Base-by-base conservation (phyloP, 2,888 invertebrate genomes). In the Ophion slaviceki region DNA sequence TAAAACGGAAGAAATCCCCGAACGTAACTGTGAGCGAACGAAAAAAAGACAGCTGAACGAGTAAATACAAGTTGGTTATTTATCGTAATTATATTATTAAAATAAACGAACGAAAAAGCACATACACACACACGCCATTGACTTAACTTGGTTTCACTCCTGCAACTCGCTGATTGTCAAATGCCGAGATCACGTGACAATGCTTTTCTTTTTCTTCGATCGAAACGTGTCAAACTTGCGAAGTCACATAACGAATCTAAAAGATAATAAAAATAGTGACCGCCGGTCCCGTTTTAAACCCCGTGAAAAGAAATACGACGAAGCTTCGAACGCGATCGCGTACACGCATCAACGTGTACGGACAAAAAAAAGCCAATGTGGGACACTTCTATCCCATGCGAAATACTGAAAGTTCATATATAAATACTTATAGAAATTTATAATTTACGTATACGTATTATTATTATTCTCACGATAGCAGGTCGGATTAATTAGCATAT, bases 331-430 rank as follows among this genome's bases (percentile, higher is more conserved):
- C 75, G 87, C 85, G 85, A 89, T 45, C 82, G 85, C 77, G 67
- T 24, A 71, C 62, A 82, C 62, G 81, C 86, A 78, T 70, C 82
- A 84, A 67, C 47, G 86, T 79, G 77, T 80, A 85, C 74, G 45
- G 70, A 40, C 32, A 4, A 32, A 53, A 74, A 84, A 53, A 76
- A 85, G 77, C 77, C 87, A 86, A 80, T 82, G 86, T 87, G 84
- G 86, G 87, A 87, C 85, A 85, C 87, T 82, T 67, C 57, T 80
- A 57, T 82, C 88, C 87, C 89, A 88, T 92, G 91, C 92, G 92
- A 92, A 91, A 92, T 93, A 93, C 88, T 90, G 91, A 91, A 92
- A 91, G 89, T 92, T 89, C 91, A 91, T 89, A 90, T 90, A 91
- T 91, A 90, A 89, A 92, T 89, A 89, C 81, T 87, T 89, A 88